A percentile compares a stretch with the other conserved stretches of the same genome.
phyloP scores from a whole-genome alignment of 2,888 invertebrate species.

The Adelphocoris suturalis region DNA sequence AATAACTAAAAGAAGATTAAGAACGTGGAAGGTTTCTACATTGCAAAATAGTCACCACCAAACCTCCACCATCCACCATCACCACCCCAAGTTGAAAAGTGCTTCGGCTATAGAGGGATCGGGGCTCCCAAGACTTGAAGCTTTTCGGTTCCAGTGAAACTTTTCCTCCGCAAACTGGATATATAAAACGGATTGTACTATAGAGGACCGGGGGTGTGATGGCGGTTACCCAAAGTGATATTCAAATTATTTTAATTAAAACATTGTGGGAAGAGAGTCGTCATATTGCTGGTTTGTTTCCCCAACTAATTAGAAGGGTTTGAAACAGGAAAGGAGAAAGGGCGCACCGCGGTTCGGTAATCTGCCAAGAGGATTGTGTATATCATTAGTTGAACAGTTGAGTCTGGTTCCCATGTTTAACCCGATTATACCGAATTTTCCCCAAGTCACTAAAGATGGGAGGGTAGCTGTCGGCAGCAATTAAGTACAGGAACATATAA shows the following conservation, averaged over 20 bases:
- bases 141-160: constrained; percentile 49
- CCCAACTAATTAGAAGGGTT: constrained; percentile 62
- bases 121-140: constrained; percentile 15
- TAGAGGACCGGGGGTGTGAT: constrained; percentile 24
- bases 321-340: constrained; percentile 28
- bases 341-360: constrained; percentile 54
- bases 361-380: constrained; percentile 63
- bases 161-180: constrained; percentile 41
- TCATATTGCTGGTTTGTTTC: constrained; percentile 64
- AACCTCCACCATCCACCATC: constrained; percentile 30
- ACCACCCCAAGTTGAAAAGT: constrained; percentile 58
- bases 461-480: constrained; percentile 30
- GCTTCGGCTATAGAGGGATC: constrained; percentile 34
- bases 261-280: constrained; percentile 55
- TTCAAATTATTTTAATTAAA: constrained; percentile 71
- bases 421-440: constrained; percentile 57
- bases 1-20: constrained; percentile 71
- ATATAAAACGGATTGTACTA: constrained; percentile 66
- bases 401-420: constrained; percentile 49
- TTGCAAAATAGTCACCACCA: constrained; percentile 65
- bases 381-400: constrained; percentile 63
- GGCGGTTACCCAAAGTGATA: constrained; percentile 62
- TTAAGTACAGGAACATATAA: constrained; percentile 26
- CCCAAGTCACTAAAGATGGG: neutral
- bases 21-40: constrained; percentile 69